Conservation (phyloP, 2,113 vertebrate genomes). For the Callocephalon fimbriatum region DNA sequence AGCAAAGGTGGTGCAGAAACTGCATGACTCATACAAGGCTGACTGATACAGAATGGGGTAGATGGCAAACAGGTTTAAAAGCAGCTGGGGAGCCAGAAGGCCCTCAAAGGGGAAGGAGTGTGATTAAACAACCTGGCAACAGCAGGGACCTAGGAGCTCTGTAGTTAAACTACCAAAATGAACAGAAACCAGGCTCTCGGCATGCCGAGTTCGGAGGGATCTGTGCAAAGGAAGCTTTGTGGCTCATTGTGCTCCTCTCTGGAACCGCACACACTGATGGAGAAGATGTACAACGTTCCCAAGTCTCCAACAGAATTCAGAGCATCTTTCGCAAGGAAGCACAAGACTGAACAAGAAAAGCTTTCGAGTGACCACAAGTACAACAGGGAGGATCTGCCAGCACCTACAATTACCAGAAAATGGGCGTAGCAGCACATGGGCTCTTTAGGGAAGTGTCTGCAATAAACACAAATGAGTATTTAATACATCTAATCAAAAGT, state of each 20-base stretch:
- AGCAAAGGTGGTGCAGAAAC: not conserved
- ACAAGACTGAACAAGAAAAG: not conserved
- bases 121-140: not conserved
- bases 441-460: not conserved
- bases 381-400: not conserved
- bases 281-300: not conserved
- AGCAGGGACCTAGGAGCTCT: not conserved
- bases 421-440: not conserved
- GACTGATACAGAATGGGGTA: not conserved
- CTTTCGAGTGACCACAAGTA: not conserved
- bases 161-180: not conserved
- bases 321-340: not conserved
- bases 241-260: not conserved
- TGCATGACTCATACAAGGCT: not conserved
- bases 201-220: rapidly evolving
- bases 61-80: not conserved
- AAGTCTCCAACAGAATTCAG: not conserved
- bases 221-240: not conserved
- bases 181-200: not conserved
- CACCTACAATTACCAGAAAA: not conserved
- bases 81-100: not conserved
- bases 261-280: not conserved
- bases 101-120: not conserved
- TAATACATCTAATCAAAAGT: not conserved
- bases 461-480: not conserved